phyloP scores from a whole-genome alignment of 2,888 invertebrate genomes.

The Mimachlamys varia region DNA sequence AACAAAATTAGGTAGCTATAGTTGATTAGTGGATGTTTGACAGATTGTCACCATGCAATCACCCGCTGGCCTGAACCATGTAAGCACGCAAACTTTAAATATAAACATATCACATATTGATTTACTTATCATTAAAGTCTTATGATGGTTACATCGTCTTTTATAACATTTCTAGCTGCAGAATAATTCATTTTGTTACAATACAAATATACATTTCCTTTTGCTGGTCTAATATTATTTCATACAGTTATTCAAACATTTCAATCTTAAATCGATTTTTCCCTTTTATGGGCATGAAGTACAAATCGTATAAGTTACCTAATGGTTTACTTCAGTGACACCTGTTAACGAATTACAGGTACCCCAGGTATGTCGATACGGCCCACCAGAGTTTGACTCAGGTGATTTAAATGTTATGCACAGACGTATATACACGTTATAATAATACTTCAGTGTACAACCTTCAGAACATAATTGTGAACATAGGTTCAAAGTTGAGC shows the following conservation, averaged over 20 bases:
- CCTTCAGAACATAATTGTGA: not conserved
- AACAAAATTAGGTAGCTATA: too few species aligned
- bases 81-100: too few species aligned
- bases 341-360: not conserved
- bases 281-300: not conserved
- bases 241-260: not conserved
- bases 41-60: too few species aligned
- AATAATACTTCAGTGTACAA: slow-evolving; percentile 3
- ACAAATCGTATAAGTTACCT: not conserved
- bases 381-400: not conserved
- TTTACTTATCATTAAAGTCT: too few species aligned
- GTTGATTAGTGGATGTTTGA: too few species aligned
- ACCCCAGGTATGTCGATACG: slow-evolving; percentile 2
- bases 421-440: not conserved
- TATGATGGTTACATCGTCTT: too few species aligned
- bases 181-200: too few species aligned
- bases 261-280: not conserved
- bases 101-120: too few species aligned
- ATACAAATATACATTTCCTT: not conserved
- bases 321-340: not conserved
- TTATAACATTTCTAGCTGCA: too few species aligned
- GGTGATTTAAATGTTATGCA: slow-evolving; percentile 4
- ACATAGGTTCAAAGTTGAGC: not conserved
- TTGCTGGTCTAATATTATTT: too few species aligned
- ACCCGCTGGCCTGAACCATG: too few species aligned